Percentiles rank a stretch among this genome's conserved stretches.
These are phyloP conservation scores for Hyppa rectilinea DNA, from an alignment of 2,888 invertebrate genomes.

Conservation along the genomic window DNA sequence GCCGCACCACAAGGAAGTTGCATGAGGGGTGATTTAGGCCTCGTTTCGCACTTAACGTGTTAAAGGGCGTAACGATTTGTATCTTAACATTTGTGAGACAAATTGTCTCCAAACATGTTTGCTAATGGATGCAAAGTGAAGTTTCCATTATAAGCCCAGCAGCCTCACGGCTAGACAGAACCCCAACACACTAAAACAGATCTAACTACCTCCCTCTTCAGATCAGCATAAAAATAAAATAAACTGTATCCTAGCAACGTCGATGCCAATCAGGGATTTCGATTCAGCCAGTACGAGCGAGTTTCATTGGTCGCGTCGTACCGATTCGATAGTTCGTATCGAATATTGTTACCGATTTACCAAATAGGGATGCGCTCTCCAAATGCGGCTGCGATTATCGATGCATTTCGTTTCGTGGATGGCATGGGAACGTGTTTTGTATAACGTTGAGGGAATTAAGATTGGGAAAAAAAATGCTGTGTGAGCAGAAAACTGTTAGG, in stretches of 20 bases:
- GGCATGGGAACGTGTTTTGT: conserved; percentile 36
- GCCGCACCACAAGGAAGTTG: too few relatives aligned
- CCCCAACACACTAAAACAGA: conserved; percentile 2
- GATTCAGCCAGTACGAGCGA: conserved; percentile 49
- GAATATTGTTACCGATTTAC: conserved; percentile 64
- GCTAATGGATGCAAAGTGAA: neutral
- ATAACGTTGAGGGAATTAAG: neutral
- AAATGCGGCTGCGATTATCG: conserved; percentile 50
- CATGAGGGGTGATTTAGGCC: too few relatives aligned
- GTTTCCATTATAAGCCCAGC: neutral
- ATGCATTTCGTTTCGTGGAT: conserved; percentile 41
- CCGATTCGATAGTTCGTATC: conserved; percentile 51
- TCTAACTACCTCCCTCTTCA: conserved; percentile 36
- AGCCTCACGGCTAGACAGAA: neutral
- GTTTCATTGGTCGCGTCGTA: conserved; percentile 53
- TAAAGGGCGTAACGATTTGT: too few relatives aligned
- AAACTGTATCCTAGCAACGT: conserved; percentile 44
- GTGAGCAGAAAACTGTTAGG: neutral
- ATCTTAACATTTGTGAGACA: neutral
- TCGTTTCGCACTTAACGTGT: too few relatives aligned
- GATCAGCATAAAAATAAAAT: conserved; percentile 57
- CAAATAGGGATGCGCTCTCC: conserved; percentile 54
- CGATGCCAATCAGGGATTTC: conserved; percentile 68
- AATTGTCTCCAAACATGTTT: neutral
- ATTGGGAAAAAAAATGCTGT: conserved; percentile 13